Percentiles rank a stretch among this genome's conserved stretches.
phyloP scores from a whole-genome alignment of 2,888 invertebrate genomes.

The Drosophila longiperda region DNA sequence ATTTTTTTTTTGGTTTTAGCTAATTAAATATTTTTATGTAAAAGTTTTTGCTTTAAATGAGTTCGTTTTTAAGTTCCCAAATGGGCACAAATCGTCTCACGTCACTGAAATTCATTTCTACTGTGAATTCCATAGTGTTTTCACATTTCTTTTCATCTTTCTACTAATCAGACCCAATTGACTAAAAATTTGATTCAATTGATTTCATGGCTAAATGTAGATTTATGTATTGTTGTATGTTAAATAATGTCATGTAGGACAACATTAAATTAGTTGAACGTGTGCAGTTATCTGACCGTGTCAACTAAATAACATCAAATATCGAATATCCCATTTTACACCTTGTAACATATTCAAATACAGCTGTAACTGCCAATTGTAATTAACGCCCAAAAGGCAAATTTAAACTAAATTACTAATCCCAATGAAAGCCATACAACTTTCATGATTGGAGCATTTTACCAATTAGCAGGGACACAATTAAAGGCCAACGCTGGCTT shows the following conservation, averaged over 20 bases:
- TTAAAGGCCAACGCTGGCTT: not conserved
- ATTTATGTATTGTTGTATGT: not conserved
- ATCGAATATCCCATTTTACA: not conserved
- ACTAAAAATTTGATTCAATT: constrained; percentile 21
- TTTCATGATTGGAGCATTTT: constrained; percentile 31
- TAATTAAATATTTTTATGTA: not conserved
- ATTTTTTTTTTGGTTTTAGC: not conserved
- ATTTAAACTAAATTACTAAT: constrained; percentile 18
- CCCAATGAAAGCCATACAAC: constrained; percentile 22
- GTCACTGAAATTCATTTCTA: not conserved
- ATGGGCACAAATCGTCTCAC: too few species aligned
- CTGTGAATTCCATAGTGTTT: not conserved
- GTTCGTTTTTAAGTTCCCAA: not conserved
- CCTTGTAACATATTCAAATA: not conserved
- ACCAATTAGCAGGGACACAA: not conserved
- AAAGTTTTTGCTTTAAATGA: not conserved
- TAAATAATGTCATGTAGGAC: not conserved
- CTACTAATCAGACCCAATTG: constrained; percentile 18
- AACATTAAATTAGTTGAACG: not conserved
- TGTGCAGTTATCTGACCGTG: not conserved
- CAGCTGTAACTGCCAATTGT: constrained; percentile 4
- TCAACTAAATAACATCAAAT: not conserved
- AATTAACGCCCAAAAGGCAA: not conserved
- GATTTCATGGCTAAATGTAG: not conserved
- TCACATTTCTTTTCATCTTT: not conserved